Evolutionary conservation across 2,888 invertebrate species (phyloP).

Genomic region (Ichneumoninae sp.): DNA sequence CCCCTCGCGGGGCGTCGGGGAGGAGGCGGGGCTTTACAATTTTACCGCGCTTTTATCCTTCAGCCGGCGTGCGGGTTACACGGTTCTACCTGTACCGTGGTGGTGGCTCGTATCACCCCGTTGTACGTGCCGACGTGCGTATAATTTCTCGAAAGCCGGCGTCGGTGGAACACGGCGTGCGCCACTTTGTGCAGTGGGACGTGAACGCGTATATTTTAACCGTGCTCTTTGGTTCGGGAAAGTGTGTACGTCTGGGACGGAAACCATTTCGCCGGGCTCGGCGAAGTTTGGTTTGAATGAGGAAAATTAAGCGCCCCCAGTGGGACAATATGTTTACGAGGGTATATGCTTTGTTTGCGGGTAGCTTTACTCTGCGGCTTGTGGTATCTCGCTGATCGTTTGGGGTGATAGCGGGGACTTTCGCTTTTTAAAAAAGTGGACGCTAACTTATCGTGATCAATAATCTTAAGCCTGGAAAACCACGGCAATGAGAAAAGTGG

Average conservation of each 20-base stretch:
- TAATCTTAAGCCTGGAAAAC: background rate
- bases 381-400: background rate
- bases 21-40: constrained; percentile 7
- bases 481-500: background rate
- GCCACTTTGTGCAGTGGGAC: constrained; percentile 21
- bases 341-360: background rate
- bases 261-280: background rate
- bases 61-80: background rate
- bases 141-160: constrained; percentile 42
- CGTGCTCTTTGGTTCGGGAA: background rate
- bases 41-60: constrained; percentile 32
- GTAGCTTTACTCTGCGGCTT: background rate
- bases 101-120: constrained; percentile 1
- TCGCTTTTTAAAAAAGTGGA: background rate
- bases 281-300: background rate
- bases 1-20: background rate
- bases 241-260: background rate
- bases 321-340: background rate
- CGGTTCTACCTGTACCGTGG: background rate
- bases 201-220: constrained; percentile 14
- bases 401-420: background rate
- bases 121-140: constrained; percentile 56
- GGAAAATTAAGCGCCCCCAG: background rate
- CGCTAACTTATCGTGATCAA: background rate
- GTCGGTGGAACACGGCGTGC: background rate